phyloP scores from a whole-genome alignment of 2,888 invertebrate genomes.

The Petrolisthes manimaculis region DNA sequence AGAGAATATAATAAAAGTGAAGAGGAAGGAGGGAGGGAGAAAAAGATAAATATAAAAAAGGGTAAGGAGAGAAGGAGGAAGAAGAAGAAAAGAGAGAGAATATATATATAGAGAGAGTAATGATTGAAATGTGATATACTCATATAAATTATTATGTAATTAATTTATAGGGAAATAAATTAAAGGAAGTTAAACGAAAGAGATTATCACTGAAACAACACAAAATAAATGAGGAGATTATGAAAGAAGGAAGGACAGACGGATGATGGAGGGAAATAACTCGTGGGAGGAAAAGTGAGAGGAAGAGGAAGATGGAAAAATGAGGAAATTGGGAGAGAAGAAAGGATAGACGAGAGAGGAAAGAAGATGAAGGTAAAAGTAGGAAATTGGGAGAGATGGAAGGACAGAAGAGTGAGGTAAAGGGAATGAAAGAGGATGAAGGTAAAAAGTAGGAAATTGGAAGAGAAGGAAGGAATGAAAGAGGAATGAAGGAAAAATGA shows the following conservation, averaged over 20 bases:
- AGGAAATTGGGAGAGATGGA: no score
- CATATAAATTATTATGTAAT: no score
- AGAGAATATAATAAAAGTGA: neutral
- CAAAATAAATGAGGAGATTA: neutral
- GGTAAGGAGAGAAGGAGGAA: neutral
- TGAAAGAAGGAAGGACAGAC: neutral
- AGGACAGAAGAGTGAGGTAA: no score
- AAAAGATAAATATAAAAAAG: neutral
- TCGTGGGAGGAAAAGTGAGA: neutral
- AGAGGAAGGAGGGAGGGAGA: neutral
- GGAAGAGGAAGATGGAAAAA: no score
- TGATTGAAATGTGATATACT: no score
- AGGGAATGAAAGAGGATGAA: no score
- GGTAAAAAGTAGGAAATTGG: no score
- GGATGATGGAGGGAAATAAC: neutral
- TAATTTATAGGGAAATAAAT: neutral
- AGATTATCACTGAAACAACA: neutral
- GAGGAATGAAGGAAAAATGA: no score
- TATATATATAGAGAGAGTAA: neutral
- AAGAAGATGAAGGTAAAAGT: neutral
- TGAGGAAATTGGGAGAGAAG: no score
- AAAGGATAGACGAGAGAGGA: neutral
- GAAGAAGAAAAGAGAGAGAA: neutral
- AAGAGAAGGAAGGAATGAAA: no score
- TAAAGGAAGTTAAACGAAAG: neutral